Evolutionary conservation across 2,113 vertebrate genomes (phyloP), one percentile per base, ranked within the genome.

Genomic region (Chaetorhynchus papuensis): DNA sequence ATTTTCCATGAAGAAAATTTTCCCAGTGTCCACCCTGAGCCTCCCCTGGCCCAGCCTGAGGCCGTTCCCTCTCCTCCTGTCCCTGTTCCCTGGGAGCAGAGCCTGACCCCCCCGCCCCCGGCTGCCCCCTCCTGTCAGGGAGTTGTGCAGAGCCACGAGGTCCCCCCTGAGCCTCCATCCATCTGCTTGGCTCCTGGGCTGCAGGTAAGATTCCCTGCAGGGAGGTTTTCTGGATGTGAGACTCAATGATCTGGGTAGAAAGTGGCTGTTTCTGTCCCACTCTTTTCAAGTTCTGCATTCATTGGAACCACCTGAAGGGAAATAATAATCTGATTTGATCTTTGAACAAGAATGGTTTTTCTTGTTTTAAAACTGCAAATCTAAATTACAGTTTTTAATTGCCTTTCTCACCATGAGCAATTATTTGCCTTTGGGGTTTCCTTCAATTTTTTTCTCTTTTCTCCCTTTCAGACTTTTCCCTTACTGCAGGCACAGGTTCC

Each of bases 101-200:
- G 6, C 20, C 45, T 0, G 0, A 52, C 1, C 3, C 6, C 22
- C 30, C 1, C 3, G 5, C 22, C 30, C n/a, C 24, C 0, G 1
- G n/a, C 45, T 82, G 28, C 5, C 13, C 27, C 9, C 53, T 89
- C 60, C 28, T 53, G 45, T 2, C 87, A 89, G 45, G 49, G 39
- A 53, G 10, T 1, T 68, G 45, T 50, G 63, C 24, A 56, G 65
- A 82, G 53, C 20, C 10, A 57, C 0, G 21, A 26, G 20, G 45
- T 1, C 8, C 39, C 30, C 18, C 53, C 45, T 17, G 45, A 82
- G 53, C 45, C 39, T 53, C 69, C 53, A 60, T 18, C n/a, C n/a
- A n/a, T n/a, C n/a, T n/a, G 57, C 65, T 6, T 15, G 69, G 80
- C 64, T 49, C 47, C 39, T 77, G 31, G 2, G 9, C 83, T 53